These are phyloP conservation scores for Drosophila oshimai DNA, from an alignment of 1,140 invertebrate genomes.

Conservation along the genomic window DNA sequence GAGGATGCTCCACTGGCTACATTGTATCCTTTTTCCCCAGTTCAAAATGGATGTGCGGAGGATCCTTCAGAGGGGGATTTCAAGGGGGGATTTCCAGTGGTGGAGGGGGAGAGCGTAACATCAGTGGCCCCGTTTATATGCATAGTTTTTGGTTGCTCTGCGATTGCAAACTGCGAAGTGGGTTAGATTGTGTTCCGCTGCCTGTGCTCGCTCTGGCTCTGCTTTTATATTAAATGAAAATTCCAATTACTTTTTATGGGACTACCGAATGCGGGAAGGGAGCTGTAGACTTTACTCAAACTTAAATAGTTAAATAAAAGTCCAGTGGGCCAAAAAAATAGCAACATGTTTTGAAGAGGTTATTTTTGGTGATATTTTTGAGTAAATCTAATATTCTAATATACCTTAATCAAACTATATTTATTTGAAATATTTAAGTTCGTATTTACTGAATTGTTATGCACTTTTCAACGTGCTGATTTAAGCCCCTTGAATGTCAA, in stretches of 20 bases:
- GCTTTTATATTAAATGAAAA: slow-evolving; percentile 76
- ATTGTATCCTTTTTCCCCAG: slow-evolving; percentile 52
- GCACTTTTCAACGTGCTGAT: neutral
- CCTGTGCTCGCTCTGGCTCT: slow-evolving; percentile 15
- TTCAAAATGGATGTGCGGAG: slow-evolving; percentile 4
- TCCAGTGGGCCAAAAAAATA: neutral
- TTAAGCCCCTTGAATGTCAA: slow-evolving; percentile 22
- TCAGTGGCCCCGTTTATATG: slow-evolving; percentile 68
- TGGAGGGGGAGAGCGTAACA: neutral
- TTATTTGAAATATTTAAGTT: no score
- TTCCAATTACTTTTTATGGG: slow-evolving; percentile 79
- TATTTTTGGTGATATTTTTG: no score
- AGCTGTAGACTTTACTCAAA: neutral
- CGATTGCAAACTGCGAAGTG: slow-evolving; percentile 52
- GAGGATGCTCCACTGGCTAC: slow-evolving; percentile 74
- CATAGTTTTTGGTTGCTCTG: slow-evolving; percentile 55
- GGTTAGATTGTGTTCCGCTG: slow-evolving; percentile 50
- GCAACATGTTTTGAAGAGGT: no score
- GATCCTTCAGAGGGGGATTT: neutral
- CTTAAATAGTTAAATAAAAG: slow-evolving; percentile 6
- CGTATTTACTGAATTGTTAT: neutral
- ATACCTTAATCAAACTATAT: no score
- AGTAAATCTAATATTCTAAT: no score
- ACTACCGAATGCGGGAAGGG: slow-evolving; percentile 22
- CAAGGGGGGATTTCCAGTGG: neutral